Conservation (phyloP, 2,797 vertebrate genomes). For the Gadopsis marmoratus region DNA sequence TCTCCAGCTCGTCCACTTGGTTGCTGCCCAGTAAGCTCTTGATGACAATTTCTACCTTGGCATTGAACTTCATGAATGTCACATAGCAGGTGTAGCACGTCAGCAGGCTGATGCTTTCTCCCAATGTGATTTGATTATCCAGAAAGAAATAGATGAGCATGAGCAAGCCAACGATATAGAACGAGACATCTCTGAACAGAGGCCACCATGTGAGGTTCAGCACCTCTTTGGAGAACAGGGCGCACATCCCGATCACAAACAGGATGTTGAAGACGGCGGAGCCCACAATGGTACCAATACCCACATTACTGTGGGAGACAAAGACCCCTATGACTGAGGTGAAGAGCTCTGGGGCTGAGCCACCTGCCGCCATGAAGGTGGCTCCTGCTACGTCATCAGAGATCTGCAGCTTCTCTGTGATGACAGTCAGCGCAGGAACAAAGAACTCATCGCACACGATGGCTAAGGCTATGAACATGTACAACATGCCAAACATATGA, state of each 20-base stretch:
- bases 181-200: constrained; percentile 96
- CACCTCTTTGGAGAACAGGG: constrained; percentile 95
- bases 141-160: constrained; percentile 97
- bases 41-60: constrained; percentile 87
- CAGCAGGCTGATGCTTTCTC: constrained; percentile 91
- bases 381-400: constrained; percentile 97
- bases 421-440: constrained; percentile 95
- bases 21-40: constrained; percentile 89
- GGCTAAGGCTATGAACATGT: constrained; percentile 98
- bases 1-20: constrained; percentile 90
- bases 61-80: constrained; percentile 97
- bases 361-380: constrained; percentile 98
- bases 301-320: constrained; percentile 96
- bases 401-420: constrained; percentile 94
- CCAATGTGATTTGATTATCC: constrained; percentile 92
- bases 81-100: constrained; percentile 91
- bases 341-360: constrained; percentile 97
- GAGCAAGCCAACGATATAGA: constrained; percentile 95
- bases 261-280: constrained; percentile 98
- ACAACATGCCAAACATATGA: constrained; percentile 96
- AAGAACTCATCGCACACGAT: constrained; percentile 98
- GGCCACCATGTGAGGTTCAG: constrained; percentile 99
- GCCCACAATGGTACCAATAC: constrained; percentile 97
- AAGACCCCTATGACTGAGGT: constrained; percentile 98
- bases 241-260: constrained; percentile 99